Evolutionary conservation across 53 echinoderm and acorn worm genomes (phyloP).

Genomic region (Apostichopus leukothele): DNA sequence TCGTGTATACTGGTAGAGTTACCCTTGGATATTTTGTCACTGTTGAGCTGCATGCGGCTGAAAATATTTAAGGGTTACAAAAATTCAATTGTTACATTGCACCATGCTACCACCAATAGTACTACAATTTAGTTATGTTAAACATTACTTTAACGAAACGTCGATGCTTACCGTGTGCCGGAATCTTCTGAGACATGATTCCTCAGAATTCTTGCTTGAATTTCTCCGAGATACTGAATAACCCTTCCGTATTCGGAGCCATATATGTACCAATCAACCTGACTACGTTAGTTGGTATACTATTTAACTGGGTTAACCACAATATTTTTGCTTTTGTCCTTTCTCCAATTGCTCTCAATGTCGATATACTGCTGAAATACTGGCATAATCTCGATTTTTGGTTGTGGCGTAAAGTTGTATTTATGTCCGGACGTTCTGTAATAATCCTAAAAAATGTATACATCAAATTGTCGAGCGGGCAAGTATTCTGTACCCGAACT

Average conservation of each 20-base stretch:
- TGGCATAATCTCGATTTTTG: neutral
- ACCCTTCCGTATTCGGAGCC: constrained; percentile 5
- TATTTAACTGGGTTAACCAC: constrained; percentile 4
- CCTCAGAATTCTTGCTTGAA: neutral
- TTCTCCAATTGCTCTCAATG: neutral
- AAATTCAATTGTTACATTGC: too few species aligned
- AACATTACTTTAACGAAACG: neutral
- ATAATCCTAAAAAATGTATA: constrained; percentile 1
- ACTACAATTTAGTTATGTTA: too few species aligned
- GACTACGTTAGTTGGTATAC: neutral
- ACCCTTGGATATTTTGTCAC: too few species aligned
- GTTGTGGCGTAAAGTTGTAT: neutral
- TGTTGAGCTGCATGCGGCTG: too few species aligned
- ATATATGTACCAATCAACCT: neutral
- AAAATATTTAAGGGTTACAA: too few species aligned
- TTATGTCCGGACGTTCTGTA: constrained; percentile 5
- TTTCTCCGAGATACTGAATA: neutral
- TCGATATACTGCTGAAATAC: neutral
- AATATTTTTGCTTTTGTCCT: neutral
- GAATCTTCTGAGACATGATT: neutral
- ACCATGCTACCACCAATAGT: too few species aligned
- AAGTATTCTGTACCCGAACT: neutral
- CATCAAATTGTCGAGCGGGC: constrained; percentile 24
- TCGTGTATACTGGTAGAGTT: too few species aligned
- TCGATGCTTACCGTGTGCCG: neutral